A percentile compares a stretch with the other conserved stretches of the same genome.
Evolutionary conservation across 2,888 invertebrate genomes (phyloP).

Genomic region (Reticulitermes lucifugus): DNA sequence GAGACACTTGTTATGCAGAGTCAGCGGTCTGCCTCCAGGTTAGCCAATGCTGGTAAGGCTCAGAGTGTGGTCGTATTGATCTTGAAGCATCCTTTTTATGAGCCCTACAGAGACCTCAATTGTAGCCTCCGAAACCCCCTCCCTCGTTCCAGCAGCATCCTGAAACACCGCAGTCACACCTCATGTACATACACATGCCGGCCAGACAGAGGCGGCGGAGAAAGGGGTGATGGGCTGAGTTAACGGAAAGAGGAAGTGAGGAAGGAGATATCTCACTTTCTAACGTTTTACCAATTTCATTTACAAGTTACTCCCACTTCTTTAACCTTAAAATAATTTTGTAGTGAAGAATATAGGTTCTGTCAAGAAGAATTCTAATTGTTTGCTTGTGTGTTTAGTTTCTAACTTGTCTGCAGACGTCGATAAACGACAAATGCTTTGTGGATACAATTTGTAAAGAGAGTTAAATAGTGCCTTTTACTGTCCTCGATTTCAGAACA

Average conservation of each 20-base stretch:
- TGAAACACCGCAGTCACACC: constrained; percentile 13
- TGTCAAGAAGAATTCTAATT: neutral
- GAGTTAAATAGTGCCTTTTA: too few species aligned
- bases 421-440: too few species aligned
- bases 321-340: neutral
- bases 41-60: neutral
- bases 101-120: constrained; percentile 9
- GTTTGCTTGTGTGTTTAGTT: too few species aligned
- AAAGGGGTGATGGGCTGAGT: constrained; percentile 10
- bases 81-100: constrained; percentile 23
- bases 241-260: constrained; percentile 34
- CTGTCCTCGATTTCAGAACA: too few species aligned
- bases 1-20: neutral
- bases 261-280: constrained; percentile 37
- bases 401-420: too few species aligned
- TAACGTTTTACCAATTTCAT: constrained; percentile 18
- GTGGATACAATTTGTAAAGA: too few species aligned
- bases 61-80: constrained; percentile 21
- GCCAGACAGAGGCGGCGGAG: neutral
- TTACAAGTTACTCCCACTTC: neutral
- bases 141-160: constrained; percentile 17
- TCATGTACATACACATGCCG: constrained; percentile 20
- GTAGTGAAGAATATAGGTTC: neutral
- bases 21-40: neutral
- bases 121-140: neutral